A percentile compares a stretch with the other conserved stretches of the same genome.
These are phyloP conservation scores for Nezara viridula DNA, from an alignment of 2,888 invertebrate species.

Conservation along the genomic window DNA sequence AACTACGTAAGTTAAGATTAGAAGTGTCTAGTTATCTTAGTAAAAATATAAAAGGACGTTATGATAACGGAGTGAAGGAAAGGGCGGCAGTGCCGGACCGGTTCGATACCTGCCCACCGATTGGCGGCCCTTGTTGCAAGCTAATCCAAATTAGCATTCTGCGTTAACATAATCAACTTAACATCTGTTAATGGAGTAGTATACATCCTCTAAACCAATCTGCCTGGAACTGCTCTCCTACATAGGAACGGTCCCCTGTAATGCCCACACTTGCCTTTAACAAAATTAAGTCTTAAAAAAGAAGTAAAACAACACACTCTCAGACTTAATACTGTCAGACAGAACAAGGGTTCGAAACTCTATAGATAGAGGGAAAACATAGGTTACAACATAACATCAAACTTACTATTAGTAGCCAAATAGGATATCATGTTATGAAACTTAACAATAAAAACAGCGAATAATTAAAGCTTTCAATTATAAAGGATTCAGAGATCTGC, in stretches of 20 bases:
- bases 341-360: neutral
- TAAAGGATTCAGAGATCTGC: too few species aligned
- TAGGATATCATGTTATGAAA: too few species aligned
- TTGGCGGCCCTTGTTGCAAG: neutral
- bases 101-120: neutral
- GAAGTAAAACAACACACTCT: too few species aligned
- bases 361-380: too few species aligned
- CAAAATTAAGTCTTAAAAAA: neutral
- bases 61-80: neutral
- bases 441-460: too few species aligned
- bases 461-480: too few species aligned
- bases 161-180: conserved; percentile 33
- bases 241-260: neutral
- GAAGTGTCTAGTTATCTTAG: too few species aligned
- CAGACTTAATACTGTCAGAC: too few species aligned
- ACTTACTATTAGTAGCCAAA: too few species aligned
- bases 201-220: neutral
- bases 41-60: too few species aligned
- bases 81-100: neutral
- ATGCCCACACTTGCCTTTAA: neutral
- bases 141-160: conserved; percentile 31
- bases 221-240: neutral
- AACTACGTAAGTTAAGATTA: too few species aligned
- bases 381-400: too few species aligned
- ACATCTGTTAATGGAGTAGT: conserved; percentile 29